Percentiles rank a stretch among this genome's conserved stretches.
These are phyloP conservation scores for Dasyornis broadbenti DNA, from an alignment of 2,113 vertebrate species.

Conservation along the genomic window DNA sequence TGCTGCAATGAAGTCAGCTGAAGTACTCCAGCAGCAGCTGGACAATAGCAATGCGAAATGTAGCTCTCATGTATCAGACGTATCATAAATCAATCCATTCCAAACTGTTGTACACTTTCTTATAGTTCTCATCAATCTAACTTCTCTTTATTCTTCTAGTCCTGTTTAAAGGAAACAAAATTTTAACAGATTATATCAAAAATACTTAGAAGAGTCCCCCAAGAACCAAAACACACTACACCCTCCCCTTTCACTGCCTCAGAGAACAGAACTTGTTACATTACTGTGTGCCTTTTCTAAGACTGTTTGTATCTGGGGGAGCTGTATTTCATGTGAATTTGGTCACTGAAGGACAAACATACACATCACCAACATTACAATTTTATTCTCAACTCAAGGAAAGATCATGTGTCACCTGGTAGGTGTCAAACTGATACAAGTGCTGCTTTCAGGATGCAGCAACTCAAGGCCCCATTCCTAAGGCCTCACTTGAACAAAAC, in stretches of 20 bases:
- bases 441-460: not conserved
- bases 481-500: not conserved
- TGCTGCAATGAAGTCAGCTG: conserved; percentile 9
- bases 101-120: not conserved
- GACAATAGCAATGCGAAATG: not conserved
- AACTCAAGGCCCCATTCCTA: not conserved
- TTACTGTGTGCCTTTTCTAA: not conserved
- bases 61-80: conserved; percentile 39
- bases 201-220: not conserved
- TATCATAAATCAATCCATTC: conserved; percentile 7
- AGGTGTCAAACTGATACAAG: not conserved
- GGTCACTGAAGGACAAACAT: not conserved
- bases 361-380: not conserved
- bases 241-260: not conserved
- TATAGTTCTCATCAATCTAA: not conserved
- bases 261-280: not conserved
- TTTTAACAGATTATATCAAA: not conserved
- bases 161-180: conserved; percentile 27
- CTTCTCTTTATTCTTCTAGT: conserved; percentile 9
- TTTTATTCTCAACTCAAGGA: not conserved
- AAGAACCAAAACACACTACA: not conserved
- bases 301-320: not conserved
- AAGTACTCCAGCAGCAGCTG: conserved; percentile 25
- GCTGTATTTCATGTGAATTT: not conserved
- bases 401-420: not conserved